Base-by-base conservation (phyloP, 2,113 vertebrate species). In the Columba janthina region DNA sequence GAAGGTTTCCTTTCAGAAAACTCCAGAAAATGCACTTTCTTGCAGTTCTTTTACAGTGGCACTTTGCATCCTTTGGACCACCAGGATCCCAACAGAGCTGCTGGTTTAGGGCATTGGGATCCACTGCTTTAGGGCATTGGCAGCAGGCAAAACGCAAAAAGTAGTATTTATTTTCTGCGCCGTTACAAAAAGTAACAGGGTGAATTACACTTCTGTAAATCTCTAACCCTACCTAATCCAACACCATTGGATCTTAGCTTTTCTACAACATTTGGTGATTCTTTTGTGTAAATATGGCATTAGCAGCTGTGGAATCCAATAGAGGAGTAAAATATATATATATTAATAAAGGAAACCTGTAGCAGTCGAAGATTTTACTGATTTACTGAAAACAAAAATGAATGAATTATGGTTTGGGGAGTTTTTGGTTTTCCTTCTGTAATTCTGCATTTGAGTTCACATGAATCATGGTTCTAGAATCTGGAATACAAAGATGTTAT, bases 271-370 rank as follows among this genome's bases (percentile, higher is more conserved):
- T 89, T 95, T 75, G 83, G 57, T 97, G 91, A 97, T 93, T 94
- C 96, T 96, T 95, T 88, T 96, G 57, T 98, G 97, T 98, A 97
- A 97, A 97, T 98, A 97, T 51, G 92, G 94, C 97, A 94, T 96
- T 98, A 97, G 97, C 93, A 97, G 94, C 92, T 94, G 93, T 96
- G 95, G 96, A 97, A 97, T 97, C 97, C 97, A 96, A 94, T 98
- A 98, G 95, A 96, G 74, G 87, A 97, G 79, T 96, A 74, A 96
- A 97, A 83, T 34, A 60, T 70, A 93, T 95, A 95, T 97, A 97
- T 98, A 98, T 98, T 98, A 98, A 97, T 98, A 98, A 98, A 98
- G 97, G 98, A 98, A 97, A 97, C 98, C 98, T 97, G 96, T 98
- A 98, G 98, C 97, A 98, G 98, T 98, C 98, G 97, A 96, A 97